Conservation (phyloP, 1,140 invertebrate genomes). For the Globodera rostochiensis region DNA sequence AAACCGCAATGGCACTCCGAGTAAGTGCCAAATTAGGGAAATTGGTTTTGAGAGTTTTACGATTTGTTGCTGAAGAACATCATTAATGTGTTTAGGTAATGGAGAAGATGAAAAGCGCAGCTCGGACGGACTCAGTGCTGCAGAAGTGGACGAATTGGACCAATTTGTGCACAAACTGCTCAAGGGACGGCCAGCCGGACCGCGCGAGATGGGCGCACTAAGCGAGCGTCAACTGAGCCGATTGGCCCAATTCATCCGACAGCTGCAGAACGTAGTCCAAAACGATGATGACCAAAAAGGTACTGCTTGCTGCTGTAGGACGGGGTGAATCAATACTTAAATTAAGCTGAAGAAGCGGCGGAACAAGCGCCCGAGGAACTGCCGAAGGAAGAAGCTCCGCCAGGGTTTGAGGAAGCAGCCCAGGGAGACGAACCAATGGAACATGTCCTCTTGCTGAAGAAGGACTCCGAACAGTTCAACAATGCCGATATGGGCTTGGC, state of each 20-base stretch:
- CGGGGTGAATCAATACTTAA: neutral
- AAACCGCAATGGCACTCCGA: too few relatives aligned
- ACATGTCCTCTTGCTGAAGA: constrained; percentile 54
- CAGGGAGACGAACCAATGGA: neutral
- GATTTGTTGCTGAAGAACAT: too few relatives aligned
- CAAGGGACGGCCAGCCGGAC: constrained; percentile 8
- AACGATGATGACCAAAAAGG: constrained; percentile 13
- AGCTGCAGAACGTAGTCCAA: constrained; percentile 44
- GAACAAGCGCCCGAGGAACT: constrained; percentile 25
- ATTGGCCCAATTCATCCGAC: constrained; percentile 40
- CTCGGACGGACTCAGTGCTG: constrained; percentile 16
- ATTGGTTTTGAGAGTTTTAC: too few relatives aligned
- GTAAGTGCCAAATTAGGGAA: too few relatives aligned
- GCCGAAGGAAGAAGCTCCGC: constrained; percentile 60
- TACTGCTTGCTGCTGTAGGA: too few relatives aligned
- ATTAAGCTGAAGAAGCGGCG: neutral
- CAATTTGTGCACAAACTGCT: constrained; percentile 44
- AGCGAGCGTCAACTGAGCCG: constrained; percentile 41
- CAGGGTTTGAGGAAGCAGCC: constrained; percentile 40
- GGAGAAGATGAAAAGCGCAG: constrained; percentile 7
- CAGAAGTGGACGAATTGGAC: constrained; percentile 48
- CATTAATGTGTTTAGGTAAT: neutral
- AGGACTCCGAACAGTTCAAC: constrained; percentile 59
- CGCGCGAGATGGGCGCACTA: constrained; percentile 7
- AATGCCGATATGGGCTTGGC: constrained; percentile 56